phyloP scores from a whole-genome alignment of 2,113 vertebrate genomes.

The Campylorhamphus procurvoides region DNA sequence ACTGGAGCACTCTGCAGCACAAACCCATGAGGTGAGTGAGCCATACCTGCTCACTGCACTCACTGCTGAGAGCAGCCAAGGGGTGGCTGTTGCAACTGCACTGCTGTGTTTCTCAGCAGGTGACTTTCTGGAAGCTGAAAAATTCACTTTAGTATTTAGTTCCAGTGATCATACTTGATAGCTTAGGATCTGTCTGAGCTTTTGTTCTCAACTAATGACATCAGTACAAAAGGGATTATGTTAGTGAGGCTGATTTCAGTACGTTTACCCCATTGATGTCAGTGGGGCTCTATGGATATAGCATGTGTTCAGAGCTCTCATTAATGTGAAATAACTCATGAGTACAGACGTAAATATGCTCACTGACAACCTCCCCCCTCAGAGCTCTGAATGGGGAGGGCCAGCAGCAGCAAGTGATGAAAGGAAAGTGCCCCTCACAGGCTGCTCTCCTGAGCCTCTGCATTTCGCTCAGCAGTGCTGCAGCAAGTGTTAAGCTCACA shows the following conservation, averaged over 20 bases:
- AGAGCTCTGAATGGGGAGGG: background rate
- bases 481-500: background rate
- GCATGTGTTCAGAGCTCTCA: background rate
- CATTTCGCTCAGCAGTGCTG: background rate
- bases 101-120: background rate
- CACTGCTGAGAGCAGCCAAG: background rate
- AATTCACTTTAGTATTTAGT: background rate
- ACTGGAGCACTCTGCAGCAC: background rate
- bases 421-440: background rate
- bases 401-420: background rate
- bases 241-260: background rate
- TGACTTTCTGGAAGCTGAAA: background rate
- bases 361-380: background rate
- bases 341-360: background rate
- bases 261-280: accelerated
- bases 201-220: background rate
- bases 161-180: background rate
- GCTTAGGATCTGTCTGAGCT: background rate
- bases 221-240: background rate
- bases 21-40: accelerated
- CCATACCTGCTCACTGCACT: background rate
- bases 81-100: accelerated
- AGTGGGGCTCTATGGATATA: background rate
- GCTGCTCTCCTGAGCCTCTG: background rate
- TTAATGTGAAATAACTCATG: background rate